Base-by-base conservation (phyloP, 2,888 invertebrate species). In the Calameuta pallipes region DNA sequence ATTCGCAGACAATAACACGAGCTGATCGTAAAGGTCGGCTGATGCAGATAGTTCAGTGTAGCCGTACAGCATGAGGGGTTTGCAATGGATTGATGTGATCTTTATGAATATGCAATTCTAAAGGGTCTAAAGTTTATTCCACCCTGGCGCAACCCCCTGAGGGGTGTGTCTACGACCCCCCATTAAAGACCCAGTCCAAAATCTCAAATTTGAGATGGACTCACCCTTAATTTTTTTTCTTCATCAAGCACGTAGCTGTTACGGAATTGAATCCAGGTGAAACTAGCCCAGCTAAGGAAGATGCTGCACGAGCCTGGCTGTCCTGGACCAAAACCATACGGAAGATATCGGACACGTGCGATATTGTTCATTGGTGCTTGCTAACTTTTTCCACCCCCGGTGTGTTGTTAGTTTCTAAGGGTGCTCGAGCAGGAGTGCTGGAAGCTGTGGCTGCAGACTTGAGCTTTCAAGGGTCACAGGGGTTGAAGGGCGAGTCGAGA, bases 351-450 rank as follows among this genome's bases (percentile, higher is more conserved):
- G 6, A 56, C 23, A 56, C 56, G 23, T 56, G 56, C 9, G 56
- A 56, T 23, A 56, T 56, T 23, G 23, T 56, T 56, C 23, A 56
- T 56, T 56, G 56, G 56, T 23, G 56, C 9, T 56, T 56, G 6
- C 9, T 23, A 56, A 23, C 9, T 23, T 56, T 56, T 23, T 56
- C 6, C 15, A 23, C 41, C 6, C 15, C 2, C 12, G 30, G 70
- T 70, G 71, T 71, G n/a, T 71, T 9, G 71, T 31, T 71, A 13
- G 71, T 71, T 71, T 71, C 13, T 12, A 71, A 71, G 71, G 71
- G 71, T 71, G 31, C 71, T 71, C 30, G 6, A 31, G 71, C 33
- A 13, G 31, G 12, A 71, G 71, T 71, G 71, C 31, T 33, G 9
- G 15, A 33, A 71, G 33, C 71, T 12, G 12, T 23, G 31, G 12